phyloP scores from a whole-genome alignment of 2,888 invertebrate species.

The Gari tellinella region DNA sequence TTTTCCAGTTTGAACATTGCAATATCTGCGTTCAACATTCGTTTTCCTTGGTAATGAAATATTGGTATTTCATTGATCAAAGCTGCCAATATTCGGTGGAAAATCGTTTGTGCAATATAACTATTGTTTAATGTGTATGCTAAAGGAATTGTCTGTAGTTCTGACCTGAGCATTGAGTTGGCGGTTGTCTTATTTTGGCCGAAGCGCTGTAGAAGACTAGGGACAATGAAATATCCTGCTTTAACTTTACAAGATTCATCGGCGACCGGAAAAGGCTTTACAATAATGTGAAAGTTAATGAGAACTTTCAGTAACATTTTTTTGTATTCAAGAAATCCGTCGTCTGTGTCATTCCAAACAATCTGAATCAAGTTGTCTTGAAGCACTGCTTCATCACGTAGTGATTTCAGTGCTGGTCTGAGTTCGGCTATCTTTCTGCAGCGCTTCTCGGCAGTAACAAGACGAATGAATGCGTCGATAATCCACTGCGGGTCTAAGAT shows the following conservation, averaged over 20 bases:
- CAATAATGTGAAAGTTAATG: slow-evolving; percentile 18
- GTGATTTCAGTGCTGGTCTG: not conserved
- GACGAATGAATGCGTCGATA: slow-evolving; percentile 33
- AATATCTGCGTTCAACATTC: slow-evolving; percentile 9
- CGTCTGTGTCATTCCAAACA: slow-evolving; percentile 4
- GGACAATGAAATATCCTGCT: slow-evolving; percentile 16
- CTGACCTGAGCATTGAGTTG: not conserved
- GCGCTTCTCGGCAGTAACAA: slow-evolving; percentile 18
- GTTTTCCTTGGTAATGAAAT: not conserved
- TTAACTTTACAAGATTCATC: not conserved
- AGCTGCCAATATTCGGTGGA: slow-evolving; percentile 21
- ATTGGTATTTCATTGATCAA: slow-evolving; percentile 21
- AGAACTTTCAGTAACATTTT: slow-evolving; percentile 12
- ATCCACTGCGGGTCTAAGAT: slow-evolving; percentile 30
- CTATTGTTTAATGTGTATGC: slow-evolving; percentile 5
- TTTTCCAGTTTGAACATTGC: slow-evolving; percentile 13
- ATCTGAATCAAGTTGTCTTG: slow-evolving; percentile 12
- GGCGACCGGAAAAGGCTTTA: slow-evolving; percentile 1
- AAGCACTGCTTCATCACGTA: slow-evolving; percentile 8
- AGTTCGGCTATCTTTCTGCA: slow-evolving; percentile 3
- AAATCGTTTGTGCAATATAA: slow-evolving; percentile 13
- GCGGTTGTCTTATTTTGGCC: too few species aligned
- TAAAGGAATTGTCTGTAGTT: slow-evolving; percentile 5
- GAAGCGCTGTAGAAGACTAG: slow-evolving; percentile 21
- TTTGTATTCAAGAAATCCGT: slow-evolving; percentile 17